Percentiles rank a stretch among this genome's conserved stretches.
Conservation (phyloP, 2,797 vertebrate species). For the Diplodus puntazzo region DNA sequence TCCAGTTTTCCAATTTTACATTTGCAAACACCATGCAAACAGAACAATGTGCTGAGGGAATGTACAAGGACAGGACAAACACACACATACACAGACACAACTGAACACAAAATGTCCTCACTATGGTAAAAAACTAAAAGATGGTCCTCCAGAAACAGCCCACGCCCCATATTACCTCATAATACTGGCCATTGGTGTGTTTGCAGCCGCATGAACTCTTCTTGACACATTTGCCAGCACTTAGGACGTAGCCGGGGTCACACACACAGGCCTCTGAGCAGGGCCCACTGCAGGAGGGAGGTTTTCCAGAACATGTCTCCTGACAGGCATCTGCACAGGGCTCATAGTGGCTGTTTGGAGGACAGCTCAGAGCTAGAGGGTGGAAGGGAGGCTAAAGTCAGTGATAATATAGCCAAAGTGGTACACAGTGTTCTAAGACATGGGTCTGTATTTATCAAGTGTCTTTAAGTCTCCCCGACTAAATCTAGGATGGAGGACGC, state of each 20-base stretch:
- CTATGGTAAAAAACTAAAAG: too few species aligned
- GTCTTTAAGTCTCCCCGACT: too few species aligned
- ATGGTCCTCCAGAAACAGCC: too few species aligned
- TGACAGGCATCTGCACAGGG: constrained; percentile 83
- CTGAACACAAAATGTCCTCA: too few species aligned
- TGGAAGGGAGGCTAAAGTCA: not conserved
- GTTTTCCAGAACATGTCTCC: constrained; percentile 75
- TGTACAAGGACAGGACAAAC: too few species aligned
- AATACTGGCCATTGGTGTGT: constrained; percentile 78
- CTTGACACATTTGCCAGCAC: constrained; percentile 80
- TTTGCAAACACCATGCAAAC: too few species aligned
- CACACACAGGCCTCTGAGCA: constrained; percentile 85
- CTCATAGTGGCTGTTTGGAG: constrained; percentile 84
- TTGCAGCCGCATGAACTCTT: constrained; percentile 77
- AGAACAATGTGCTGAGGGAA: too few species aligned
- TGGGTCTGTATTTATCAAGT: too few species aligned
- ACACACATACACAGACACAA: too few species aligned
- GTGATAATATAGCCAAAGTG: not conserved
- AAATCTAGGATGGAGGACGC: too few species aligned
- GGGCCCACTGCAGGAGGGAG: constrained; percentile 66
- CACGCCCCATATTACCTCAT: constrained; percentile 60
- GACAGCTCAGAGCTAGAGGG: constrained; percentile 76
- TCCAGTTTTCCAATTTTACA: too few species aligned
- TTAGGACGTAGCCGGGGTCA: constrained; percentile 81
- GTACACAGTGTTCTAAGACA: not conserved